Evolutionary conservation across 2,888 invertebrate genomes (phyloP).

Genomic region (Drosophila robusta): DNA sequence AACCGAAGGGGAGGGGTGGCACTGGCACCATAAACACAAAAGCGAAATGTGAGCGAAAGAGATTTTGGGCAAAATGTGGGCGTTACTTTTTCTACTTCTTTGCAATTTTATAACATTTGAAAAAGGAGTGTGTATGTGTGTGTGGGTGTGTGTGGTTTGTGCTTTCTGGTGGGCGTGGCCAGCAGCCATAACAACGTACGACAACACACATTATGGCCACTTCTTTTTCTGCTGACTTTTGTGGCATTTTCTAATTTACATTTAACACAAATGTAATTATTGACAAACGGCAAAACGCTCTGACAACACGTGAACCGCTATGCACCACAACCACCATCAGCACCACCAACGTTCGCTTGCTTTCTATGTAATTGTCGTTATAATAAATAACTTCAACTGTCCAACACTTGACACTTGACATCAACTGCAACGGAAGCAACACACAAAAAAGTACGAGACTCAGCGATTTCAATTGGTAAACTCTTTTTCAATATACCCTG

Average conservation of each 20-base stretch:
- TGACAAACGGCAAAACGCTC: conserved; percentile 60
- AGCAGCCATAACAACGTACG: conserved; percentile 33
- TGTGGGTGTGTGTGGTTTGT: conserved; percentile 18
- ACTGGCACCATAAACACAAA: conserved; percentile 25
- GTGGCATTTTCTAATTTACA: conserved; percentile 77
- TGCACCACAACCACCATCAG: conserved; percentile 8
- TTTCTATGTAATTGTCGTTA: conserved; percentile 78
- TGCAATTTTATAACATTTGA: conserved; percentile 41
- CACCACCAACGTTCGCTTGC: conserved; percentile 15
- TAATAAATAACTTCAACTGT: conserved; percentile 83
- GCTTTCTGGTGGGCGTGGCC: conserved; percentile 44
- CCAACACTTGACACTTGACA: conserved; percentile 83
- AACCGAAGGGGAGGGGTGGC: not conserved
- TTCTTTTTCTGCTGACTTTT: conserved; percentile 41
- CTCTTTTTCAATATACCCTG: conserved; percentile 36
- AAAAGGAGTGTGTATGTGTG: conserved; percentile 12
- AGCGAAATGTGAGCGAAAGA: conserved; percentile 39
- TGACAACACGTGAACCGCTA: conserved; percentile 49
- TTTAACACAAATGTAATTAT: conserved; percentile 78
- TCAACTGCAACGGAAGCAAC: conserved; percentile 77
- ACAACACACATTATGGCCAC: conserved; percentile 54
- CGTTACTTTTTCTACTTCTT: conserved; percentile 20
- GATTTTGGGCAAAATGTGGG: conserved; percentile 55
- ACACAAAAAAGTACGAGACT: conserved; percentile 44
- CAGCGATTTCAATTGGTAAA: conserved; percentile 20